A percentile compares a stretch with the other conserved stretches of the same genome.
Evolutionary conservation across 2,797 vertebrate genomes (phyloP).

Genomic region (Tarsius wallacei): DNA sequence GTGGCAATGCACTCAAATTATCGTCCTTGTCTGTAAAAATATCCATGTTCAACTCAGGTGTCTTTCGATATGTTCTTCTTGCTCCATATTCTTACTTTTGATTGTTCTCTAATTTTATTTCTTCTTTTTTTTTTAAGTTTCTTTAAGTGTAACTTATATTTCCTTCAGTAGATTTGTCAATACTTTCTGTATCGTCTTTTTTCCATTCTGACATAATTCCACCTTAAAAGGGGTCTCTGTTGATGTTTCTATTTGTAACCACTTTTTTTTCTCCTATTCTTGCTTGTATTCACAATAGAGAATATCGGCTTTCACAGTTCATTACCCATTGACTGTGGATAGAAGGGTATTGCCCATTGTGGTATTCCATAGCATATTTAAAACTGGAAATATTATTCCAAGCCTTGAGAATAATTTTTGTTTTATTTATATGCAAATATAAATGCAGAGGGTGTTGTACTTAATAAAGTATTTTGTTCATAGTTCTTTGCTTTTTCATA

Average conservation of each 20-base stretch:
- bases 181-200: not conserved
- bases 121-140: not conserved
- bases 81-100: not conserved
- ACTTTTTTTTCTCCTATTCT: not conserved
- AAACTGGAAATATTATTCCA: not conserved
- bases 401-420: not conserved
- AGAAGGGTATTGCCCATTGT: not conserved
- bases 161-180: not conserved
- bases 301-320: not conserved
- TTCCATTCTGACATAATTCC: not conserved
- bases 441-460: not conserved
- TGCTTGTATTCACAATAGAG: not conserved
- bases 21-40: not conserved
- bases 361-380: not conserved
- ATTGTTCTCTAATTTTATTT: not conserved
- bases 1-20: not conserved
- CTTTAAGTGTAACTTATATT: not conserved
- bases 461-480: not conserved
- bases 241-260: not conserved
- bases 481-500: not conserved
- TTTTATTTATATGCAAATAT: conserved; percentile 16
- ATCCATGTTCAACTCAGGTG: not conserved
- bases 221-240: not conserved
- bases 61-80: not conserved
- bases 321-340: not conserved